These are phyloP conservation scores for Eclectus roratus DNA, from an alignment of 2,113 vertebrate species.

Conservation along the genomic window DNA sequence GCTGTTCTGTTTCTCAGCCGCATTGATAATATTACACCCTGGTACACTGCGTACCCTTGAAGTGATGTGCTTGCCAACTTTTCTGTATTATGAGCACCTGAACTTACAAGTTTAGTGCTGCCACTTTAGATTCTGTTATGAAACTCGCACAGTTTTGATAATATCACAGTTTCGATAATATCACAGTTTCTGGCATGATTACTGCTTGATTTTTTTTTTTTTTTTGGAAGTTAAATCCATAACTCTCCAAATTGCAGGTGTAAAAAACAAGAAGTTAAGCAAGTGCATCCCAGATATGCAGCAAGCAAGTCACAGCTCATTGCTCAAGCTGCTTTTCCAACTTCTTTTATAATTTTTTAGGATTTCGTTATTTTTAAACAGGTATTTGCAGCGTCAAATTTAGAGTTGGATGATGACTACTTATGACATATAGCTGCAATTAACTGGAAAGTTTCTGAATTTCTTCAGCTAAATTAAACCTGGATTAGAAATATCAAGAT, in stretches of 20 bases:
- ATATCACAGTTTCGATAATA: neutral
- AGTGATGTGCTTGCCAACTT: neutral
- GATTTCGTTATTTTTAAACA: neutral
- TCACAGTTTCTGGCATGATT: neutral
- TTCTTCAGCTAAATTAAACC: neutral
- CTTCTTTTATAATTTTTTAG: neutral
- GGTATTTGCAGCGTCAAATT: neutral
- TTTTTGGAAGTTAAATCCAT: neutral
- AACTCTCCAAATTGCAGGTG: neutral
- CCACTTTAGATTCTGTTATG: neutral
- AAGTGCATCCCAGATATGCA: neutral
- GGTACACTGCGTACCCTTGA: rapidly evolving
- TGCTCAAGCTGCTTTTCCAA: neutral
- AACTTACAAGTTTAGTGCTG: neutral
- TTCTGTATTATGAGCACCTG: neutral
- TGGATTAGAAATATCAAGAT: neutral
- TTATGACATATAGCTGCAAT: neutral
- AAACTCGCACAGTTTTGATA: neutral
- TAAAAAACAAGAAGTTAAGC: neutral
- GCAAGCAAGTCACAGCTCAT: neutral
- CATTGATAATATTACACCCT: neutral
- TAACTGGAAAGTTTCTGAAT: neutral
- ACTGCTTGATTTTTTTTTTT: neutral
- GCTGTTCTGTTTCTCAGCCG: neutral
- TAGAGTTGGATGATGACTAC: neutral